Evolutionary conservation across 1,140 invertebrate species (phyloP).

Genomic region (Ericerus pela): DNA sequence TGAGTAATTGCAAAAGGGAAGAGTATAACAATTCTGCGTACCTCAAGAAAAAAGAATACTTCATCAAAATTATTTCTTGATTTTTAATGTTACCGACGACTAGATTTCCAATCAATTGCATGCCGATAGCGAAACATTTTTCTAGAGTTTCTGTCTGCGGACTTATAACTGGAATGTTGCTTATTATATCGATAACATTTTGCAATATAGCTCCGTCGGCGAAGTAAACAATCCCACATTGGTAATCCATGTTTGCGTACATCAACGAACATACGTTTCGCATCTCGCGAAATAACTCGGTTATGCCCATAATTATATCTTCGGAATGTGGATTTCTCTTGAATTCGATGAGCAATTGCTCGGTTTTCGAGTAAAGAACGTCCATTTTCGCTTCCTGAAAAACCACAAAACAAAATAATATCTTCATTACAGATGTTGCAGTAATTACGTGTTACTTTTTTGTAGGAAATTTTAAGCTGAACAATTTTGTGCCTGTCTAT

Average conservation of each 20-base stretch:
- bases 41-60: neutral
- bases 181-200: constrained; percentile 3
- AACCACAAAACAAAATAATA: no score
- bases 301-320: neutral
- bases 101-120: constrained; percentile 1
- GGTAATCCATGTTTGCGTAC: constrained; percentile 1
- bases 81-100: neutral
- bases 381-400: no score
- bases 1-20: neutral
- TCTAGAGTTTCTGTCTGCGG: neutral
- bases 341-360: neutral
- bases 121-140: constrained; percentile 4
- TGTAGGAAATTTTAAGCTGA: no score
- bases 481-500: no score
- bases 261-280: neutral
- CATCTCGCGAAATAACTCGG: constrained; percentile 1
- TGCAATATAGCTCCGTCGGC: constrained; percentile 3
- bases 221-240: constrained; percentile 1
- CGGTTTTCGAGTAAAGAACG: neutral
- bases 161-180: neutral
- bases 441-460: no score
- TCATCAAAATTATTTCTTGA: constrained; percentile 7
- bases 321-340: neutral
- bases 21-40: neutral
- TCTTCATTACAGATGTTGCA: no score